phyloP scores from a whole-genome alignment of 2,113 vertebrate species.

The Amazona guildingii region DNA sequence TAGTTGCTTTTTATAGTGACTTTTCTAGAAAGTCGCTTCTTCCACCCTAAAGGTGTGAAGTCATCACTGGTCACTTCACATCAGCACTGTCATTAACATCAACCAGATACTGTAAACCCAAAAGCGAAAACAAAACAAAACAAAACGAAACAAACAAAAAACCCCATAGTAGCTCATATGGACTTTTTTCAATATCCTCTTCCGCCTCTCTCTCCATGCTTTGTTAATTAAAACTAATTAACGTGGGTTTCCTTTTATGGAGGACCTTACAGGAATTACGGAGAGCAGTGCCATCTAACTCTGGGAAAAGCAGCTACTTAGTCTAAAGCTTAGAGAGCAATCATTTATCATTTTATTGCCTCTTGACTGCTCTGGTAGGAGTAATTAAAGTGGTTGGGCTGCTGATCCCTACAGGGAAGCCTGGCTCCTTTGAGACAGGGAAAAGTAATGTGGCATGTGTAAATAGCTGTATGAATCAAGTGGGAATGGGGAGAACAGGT shows the following conservation, averaged over 20 bases:
- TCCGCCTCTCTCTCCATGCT: neutral
- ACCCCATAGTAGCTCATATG: too few species aligned
- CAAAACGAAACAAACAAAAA: neutral
- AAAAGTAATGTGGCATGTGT: accelerated
- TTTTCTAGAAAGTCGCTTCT: neutral
- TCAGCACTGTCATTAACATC: neutral
- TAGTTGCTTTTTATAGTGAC: neutral
- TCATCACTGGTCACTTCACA: neutral
- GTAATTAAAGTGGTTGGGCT: neutral
- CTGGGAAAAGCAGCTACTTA: neutral
- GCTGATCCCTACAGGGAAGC: neutral
- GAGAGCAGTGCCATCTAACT: neutral
- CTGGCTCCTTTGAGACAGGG: neutral
- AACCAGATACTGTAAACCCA: neutral
- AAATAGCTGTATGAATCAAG: neutral
- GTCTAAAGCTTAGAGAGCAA: neutral
- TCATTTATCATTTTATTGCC: neutral
- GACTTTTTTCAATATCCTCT: neutral
- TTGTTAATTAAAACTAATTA: neutral
- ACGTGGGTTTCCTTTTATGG: neutral
- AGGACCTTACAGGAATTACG: neutral
- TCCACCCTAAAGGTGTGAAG: neutral
- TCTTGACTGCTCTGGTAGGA: neutral
- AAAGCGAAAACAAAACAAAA: neutral
- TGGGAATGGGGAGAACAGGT: neutral